phyloP scores from a whole-genome alignment of 2,113 vertebrate species.

The Pardalotus punctatus region DNA sequence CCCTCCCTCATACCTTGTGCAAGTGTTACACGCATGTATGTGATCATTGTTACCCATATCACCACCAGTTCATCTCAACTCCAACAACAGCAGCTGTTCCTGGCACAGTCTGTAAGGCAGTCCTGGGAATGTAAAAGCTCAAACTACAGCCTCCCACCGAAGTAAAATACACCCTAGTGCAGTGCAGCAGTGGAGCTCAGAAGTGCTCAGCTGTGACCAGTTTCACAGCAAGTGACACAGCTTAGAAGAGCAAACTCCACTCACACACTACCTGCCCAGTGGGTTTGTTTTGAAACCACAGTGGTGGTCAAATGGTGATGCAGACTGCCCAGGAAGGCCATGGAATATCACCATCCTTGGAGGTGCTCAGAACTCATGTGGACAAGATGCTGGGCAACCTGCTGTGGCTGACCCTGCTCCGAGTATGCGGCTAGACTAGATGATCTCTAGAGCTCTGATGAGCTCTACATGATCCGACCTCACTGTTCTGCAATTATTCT shows the following conservation, averaged over 20 bases:
- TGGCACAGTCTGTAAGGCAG: not conserved
- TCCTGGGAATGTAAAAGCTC: not conserved
- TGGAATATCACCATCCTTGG: not conserved
- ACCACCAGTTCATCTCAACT: not conserved
- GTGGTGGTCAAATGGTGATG: not conserved
- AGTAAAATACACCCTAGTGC: rapidly evolving
- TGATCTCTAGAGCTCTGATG: not conserved
- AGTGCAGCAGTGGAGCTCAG: not conserved
- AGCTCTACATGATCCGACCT: not conserved
- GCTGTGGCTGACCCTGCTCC: not conserved
- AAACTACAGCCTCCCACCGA: not conserved
- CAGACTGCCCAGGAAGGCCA: not conserved
- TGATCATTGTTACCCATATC: not conserved
- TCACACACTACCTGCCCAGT: not conserved
- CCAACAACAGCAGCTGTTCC: not conserved
- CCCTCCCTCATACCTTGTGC: not conserved
- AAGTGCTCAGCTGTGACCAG: not conserved
- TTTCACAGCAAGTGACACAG: not conserved
- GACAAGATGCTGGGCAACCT: not conserved
- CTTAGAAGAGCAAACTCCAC: not conserved
- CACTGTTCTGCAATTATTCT: not conserved
- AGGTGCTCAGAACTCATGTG: not conserved
- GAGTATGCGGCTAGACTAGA: not conserved
- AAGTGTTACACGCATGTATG: rapidly evolving
- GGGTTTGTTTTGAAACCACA: not conserved